Conservation (phyloP, 2,113 vertebrate genomes). For the Corythaixoides concolor region DNA sequence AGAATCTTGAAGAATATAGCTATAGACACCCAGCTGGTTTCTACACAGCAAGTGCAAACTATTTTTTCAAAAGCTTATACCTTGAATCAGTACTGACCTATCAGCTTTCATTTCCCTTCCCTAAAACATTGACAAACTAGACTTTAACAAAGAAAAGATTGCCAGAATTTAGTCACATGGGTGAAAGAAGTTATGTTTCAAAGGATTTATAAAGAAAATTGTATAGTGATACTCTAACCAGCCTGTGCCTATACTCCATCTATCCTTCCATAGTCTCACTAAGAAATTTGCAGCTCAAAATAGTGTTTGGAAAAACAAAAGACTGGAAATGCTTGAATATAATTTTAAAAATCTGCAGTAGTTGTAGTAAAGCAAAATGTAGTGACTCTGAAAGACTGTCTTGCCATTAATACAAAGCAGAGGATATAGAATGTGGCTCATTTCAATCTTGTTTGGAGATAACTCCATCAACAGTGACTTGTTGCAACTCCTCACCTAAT, state of each 20-base stretch:
- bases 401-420: not conserved
- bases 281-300: not conserved
- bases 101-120: not conserved
- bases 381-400: not conserved
- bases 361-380: not conserved
- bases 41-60: not conserved
- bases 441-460: not conserved
- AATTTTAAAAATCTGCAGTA: not conserved
- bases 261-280: not conserved
- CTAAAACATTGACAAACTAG: not conserved
- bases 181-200: not conserved
- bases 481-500: conserved; percentile 7
- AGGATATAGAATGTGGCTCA: not conserved
- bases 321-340: not conserved
- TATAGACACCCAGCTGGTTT: not conserved
- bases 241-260: not conserved
- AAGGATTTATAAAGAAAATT: not conserved
- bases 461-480: not conserved
- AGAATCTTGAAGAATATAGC: not conserved
- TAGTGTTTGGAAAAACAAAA: not conserved
- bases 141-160: not conserved
- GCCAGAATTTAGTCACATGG: not conserved
- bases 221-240: not conserved
- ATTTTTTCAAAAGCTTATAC: not conserved
- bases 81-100: not conserved